Conservation (phyloP, 2,888 invertebrate species). For the Limnephilus marmoratus region DNA sequence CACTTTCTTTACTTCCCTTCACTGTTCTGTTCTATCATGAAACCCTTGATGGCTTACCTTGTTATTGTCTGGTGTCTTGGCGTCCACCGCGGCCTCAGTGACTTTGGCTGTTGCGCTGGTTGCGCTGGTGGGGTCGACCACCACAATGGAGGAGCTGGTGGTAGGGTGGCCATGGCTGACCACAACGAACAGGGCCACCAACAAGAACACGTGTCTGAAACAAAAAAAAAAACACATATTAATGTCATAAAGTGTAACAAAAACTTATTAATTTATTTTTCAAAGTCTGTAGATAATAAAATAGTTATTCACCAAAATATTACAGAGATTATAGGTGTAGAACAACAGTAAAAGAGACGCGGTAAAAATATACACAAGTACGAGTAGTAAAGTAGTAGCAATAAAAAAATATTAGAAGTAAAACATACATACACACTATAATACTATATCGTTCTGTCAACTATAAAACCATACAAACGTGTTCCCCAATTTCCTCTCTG, state of each 20-base stretch:
- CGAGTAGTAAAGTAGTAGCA: too few relatives aligned
- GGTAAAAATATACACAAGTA: too few relatives aligned
- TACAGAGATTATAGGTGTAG: too few relatives aligned
- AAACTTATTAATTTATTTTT: not conserved
- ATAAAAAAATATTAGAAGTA: too few relatives aligned
- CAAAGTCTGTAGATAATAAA: too few relatives aligned
- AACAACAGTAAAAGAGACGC: too few relatives aligned
- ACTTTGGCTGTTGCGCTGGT: not conserved
- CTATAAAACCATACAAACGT: too few relatives aligned
- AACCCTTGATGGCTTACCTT: not conserved
- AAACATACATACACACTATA: too few relatives aligned
- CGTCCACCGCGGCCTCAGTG: not conserved
- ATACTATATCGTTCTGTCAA: too few relatives aligned
- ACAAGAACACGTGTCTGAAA: slow-evolving; percentile 13
- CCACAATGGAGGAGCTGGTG: slow-evolving; percentile 8
- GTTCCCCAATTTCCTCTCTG: too few relatives aligned
- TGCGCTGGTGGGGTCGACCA: slow-evolving; percentile 18
- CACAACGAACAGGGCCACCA: not conserved
- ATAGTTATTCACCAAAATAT: too few relatives aligned
- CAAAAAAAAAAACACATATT: not conserved
- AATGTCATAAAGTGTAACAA: not conserved
- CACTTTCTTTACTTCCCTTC: too few relatives aligned
- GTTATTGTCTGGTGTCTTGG: slow-evolving; percentile 5
- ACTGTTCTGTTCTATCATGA: not conserved
- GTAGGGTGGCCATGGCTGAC: slow-evolving; percentile 8